These are phyloP conservation scores for Dromaius novaehollandiae DNA, from an alignment of 2,113 vertebrate species.

Conservation along the genomic window DNA sequence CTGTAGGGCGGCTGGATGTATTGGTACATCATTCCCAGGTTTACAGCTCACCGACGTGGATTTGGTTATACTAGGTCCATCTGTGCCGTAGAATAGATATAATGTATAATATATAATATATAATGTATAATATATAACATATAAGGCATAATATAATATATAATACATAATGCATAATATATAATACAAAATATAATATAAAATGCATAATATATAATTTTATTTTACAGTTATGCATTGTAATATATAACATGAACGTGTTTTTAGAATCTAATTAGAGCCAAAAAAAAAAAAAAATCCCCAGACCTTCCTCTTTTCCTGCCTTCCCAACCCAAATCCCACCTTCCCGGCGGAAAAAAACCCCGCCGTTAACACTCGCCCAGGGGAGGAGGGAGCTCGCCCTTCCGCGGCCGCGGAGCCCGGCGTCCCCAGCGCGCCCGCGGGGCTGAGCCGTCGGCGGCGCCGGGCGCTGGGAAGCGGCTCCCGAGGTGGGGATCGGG, in stretches of 20 bases:
- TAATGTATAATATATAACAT: too few species aligned
- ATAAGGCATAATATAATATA: too few species aligned
- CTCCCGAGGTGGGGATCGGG: background rate
- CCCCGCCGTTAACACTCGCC: background rate
- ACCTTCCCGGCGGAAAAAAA: background rate
- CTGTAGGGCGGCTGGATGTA: background rate
- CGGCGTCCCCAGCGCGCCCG: background rate
- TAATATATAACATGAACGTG: too few species aligned
- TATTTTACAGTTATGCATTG: too few species aligned
- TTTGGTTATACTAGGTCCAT: background rate
- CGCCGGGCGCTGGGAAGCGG: background rate
- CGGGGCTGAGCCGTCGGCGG: background rate
- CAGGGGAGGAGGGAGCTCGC: background rate
- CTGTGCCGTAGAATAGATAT: too few species aligned
- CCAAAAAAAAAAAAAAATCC: too few species aligned
- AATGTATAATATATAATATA: accelerated
- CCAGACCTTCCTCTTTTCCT: background rate
- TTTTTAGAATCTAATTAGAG: too few species aligned
- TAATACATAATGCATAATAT: too few species aligned
- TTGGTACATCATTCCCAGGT: accelerated
- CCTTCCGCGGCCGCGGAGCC: background rate
- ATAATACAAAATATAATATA: too few species aligned
- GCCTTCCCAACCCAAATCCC: background rate
- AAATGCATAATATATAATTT: accelerated
- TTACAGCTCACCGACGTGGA: accelerated